These are phyloP conservation scores for Carapus acus DNA, from an alignment of 2,797 vertebrate species.

Conservation along the genomic window DNA sequence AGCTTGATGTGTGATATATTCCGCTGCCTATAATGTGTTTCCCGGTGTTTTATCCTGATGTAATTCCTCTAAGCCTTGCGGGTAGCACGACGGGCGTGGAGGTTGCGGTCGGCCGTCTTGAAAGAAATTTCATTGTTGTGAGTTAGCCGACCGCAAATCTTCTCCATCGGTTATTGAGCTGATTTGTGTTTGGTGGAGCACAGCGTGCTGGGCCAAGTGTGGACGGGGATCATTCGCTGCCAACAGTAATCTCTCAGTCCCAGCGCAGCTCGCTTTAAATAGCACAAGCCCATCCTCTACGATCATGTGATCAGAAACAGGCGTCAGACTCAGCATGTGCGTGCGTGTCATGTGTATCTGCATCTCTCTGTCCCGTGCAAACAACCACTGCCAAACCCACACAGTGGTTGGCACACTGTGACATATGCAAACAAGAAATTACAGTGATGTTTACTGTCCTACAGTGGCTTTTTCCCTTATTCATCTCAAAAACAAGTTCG, in stretches of 20 bases:
- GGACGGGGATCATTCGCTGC: neutral
- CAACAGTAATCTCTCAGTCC: conserved; percentile 26
- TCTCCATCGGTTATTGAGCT: conserved; percentile 14
- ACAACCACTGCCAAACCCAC: conserved; percentile 44
- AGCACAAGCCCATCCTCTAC: conserved; percentile 35
- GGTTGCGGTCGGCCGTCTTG: no score
- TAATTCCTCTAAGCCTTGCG: neutral
- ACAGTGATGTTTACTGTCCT: conserved; percentile 23
- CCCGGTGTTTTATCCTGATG: conserved; percentile 17
- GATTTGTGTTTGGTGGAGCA: neutral
- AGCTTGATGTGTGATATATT: neutral
- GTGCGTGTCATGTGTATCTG: conserved; percentile 22
- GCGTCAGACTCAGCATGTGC: conserved; percentile 28
- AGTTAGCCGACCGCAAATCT: conserved; percentile 10
- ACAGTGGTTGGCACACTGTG: neutral
- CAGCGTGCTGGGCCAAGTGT: no score
- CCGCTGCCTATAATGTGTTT: neutral
- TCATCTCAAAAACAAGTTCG: conserved; percentile 29
- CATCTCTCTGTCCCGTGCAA: conserved; percentile 10
- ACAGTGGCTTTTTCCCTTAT: conserved; percentile 22
- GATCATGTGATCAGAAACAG: conserved; percentile 43
- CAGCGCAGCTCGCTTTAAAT: conserved; percentile 35
- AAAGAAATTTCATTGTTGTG: conserved; percentile 33
- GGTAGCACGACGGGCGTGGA: conserved; percentile 12
- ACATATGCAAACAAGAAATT: conserved; percentile 22